Percentiles rank a stretch among this genome's conserved stretches.
phyloP scores from a whole-genome alignment of 2,113 vertebrate genomes.

The Misgurnus anguillicaudatus region DNA sequence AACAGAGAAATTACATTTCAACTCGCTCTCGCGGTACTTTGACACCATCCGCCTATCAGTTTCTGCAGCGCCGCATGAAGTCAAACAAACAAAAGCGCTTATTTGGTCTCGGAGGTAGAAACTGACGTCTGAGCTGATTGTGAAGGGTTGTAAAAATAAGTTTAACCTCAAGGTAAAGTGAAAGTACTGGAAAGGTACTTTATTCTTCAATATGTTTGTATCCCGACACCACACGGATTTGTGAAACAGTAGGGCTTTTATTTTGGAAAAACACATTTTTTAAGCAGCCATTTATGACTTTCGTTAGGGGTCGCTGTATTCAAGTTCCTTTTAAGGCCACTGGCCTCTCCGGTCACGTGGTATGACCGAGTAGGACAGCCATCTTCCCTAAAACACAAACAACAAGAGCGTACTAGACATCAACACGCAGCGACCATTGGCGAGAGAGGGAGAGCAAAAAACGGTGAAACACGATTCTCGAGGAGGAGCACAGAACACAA shows the following conservation, averaged over 20 bases:
- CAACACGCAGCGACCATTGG: constrained; percentile 76
- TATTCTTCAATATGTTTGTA: not conserved
- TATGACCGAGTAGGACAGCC: constrained; percentile 78
- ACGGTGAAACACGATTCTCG: constrained; percentile 64
- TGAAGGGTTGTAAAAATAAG: no score
- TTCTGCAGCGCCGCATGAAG: no score
- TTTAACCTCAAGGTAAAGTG: no score
- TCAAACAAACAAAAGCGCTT: no score
- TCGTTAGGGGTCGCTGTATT: constrained; percentile 17
- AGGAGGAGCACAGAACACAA: constrained; percentile 65
- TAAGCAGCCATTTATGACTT: not conserved
- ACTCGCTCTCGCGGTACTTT: no score
- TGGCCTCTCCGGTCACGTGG: constrained; percentile 73
- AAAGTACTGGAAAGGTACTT: no score
- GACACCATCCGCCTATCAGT: no score
- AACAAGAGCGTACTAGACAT: constrained; percentile 78
- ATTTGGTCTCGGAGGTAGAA: no score
- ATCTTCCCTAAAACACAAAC: constrained; percentile 91
- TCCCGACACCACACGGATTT: no score
- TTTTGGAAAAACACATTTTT: not conserved
- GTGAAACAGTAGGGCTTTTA: not conserved
- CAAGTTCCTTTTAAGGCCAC: not conserved
- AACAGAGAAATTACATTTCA: no score
- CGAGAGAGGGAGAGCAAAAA: constrained; percentile 69
- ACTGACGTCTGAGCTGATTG: no score